Conservation (phyloP, 2,113 vertebrate genomes). For the Erythrocercus mccallii region DNA sequence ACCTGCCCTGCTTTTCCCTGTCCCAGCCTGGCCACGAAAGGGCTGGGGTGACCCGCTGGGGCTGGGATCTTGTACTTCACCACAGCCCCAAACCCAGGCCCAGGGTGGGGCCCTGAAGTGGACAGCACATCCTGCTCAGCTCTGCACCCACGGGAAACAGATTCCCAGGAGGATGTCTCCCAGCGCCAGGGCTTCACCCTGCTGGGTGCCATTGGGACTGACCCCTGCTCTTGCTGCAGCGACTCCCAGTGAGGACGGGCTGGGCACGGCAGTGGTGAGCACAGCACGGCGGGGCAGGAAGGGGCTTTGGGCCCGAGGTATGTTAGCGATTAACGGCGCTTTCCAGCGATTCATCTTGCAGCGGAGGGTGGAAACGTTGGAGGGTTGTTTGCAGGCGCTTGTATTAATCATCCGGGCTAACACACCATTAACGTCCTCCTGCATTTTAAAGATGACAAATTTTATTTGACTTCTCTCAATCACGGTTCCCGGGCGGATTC, state of each 20-base stretch:
- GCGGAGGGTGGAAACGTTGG: constrained; percentile 66
- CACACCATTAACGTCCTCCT: constrained; percentile 75
- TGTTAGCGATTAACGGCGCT: constrained; percentile 70
- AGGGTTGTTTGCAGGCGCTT: constrained; percentile 68
- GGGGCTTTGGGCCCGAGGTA: constrained; percentile 42
- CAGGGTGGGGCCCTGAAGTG: fast-evolving
- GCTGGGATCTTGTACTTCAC: background rate
- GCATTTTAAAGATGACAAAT: constrained; percentile 76
- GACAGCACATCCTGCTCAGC: fast-evolving
- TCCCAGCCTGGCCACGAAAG: fast-evolving
- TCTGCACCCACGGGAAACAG: background rate
- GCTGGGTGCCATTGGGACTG: fast-evolving
- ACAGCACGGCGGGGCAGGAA: constrained; percentile 38
- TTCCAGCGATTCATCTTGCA: constrained; percentile 69
- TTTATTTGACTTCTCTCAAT: constrained; percentile 75
- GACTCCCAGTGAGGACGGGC: background rate
- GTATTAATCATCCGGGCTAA: constrained; percentile 71
- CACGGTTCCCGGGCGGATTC: constrained; percentile 62
- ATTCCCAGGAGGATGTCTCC: background rate
- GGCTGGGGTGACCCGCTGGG: fast-evolving
- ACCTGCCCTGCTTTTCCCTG: background rate
- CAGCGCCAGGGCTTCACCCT: fast-evolving
- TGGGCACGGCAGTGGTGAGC: background rate
- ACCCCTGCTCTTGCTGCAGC: background rate
- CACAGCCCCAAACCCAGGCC: fast-evolving